phyloP scores from a whole-genome alignment of 2,888 invertebrate species.

The Dusona sp. region DNA sequence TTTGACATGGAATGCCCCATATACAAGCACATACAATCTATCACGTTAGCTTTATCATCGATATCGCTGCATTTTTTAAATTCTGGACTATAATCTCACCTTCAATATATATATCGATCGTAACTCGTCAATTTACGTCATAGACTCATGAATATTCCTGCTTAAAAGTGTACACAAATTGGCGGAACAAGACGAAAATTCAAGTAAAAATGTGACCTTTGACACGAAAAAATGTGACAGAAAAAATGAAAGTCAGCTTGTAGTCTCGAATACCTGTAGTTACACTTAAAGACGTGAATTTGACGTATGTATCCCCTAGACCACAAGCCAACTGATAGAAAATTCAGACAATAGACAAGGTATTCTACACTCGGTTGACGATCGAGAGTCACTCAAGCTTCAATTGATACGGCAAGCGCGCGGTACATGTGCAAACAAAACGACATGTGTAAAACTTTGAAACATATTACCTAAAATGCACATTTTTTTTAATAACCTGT shows the following conservation, averaged over 20 bases:
- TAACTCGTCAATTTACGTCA: constrained; percentile 74
- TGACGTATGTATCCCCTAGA: constrained; percentile 81
- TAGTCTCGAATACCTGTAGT: constrained; percentile 82
- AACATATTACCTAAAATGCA: neutral
- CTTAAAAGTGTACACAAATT: constrained; percentile 67
- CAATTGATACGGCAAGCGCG: constrained; percentile 9
- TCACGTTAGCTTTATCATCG: constrained; percentile 75
- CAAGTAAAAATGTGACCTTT: constrained; percentile 73
- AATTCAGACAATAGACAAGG: constrained; percentile 75
- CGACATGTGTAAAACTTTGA: neutral
- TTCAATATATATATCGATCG: constrained; percentile 49
- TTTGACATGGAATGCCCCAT: too few relatives aligned
- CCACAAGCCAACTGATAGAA: constrained; percentile 82
- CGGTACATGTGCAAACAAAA: neutral
- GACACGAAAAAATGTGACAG: constrained; percentile 79
- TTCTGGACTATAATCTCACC: constrained; percentile 70
- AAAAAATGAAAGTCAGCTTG: constrained; percentile 83
- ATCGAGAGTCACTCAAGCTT: neutral
- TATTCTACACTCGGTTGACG: constrained; percentile 67
- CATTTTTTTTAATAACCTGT: too few relatives aligned
- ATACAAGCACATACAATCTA: constrained; percentile 45
- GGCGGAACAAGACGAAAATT: constrained; percentile 62
- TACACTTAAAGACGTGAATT: constrained; percentile 69
- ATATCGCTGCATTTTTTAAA: constrained; percentile 73
- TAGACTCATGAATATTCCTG: constrained; percentile 73